Percentiles rank a stretch among this genome's conserved stretches.
Conservation (phyloP, 2,113 vertebrate species). For the Lepisosteus osseus region DNA sequence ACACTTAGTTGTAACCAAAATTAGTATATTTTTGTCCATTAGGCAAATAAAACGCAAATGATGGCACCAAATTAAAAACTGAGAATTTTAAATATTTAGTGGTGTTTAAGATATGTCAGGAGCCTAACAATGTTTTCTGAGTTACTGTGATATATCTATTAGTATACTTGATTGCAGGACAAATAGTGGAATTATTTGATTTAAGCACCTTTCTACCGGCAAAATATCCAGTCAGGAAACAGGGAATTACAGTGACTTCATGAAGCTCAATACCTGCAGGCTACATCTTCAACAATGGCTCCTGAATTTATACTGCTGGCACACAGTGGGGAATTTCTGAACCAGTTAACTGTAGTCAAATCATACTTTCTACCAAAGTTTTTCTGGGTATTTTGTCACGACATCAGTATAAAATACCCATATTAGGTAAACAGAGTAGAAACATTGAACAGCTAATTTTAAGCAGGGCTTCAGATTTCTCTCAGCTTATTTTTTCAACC, state of each 20-base stretch:
- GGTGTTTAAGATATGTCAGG: too few species aligned
- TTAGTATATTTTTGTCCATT: too few species aligned
- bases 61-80: too few species aligned
- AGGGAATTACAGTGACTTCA: not conserved
- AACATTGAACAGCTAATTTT: too few species aligned
- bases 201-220: constrained; percentile 4
- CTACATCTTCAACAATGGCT: not conserved
- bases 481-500: not conserved
- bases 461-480: too few species aligned
- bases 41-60: too few species aligned
- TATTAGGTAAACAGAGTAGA: too few species aligned
- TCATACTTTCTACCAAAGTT: not conserved
- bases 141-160: not conserved
- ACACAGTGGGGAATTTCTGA: not conserved
- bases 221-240: not conserved
- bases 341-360: not conserved
- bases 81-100: too few species aligned
- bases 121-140: not conserved
- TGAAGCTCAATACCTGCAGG: not conserved
- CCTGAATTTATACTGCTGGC: not conserved
- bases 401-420: too few species aligned
- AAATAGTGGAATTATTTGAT: constrained; percentile 12
- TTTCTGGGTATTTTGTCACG: too few species aligned
- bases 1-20: too few species aligned
- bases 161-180: not conserved